Evolutionary conservation across 2,113 vertebrate genomes (phyloP).

Genomic region (Mirounga angustirostris): DNA sequence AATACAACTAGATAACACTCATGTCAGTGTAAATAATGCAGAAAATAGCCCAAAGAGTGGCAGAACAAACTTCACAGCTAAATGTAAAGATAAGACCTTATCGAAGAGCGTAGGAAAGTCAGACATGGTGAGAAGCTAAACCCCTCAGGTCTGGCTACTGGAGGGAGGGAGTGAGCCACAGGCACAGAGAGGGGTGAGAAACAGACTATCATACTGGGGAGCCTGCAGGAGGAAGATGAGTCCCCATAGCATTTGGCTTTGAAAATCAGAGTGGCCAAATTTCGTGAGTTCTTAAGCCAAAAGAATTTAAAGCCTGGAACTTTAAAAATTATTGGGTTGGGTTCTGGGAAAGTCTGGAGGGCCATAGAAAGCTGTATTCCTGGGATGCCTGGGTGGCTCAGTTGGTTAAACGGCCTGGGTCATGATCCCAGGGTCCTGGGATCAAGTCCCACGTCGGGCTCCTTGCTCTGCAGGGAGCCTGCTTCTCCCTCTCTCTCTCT

Average conservation of each 20-base stretch:
- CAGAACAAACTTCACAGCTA: not conserved
- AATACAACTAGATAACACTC: not conserved
- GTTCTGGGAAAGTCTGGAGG: not conserved
- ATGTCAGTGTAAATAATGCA: not conserved
- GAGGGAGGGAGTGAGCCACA: not conserved
- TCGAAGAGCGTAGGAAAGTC: not conserved
- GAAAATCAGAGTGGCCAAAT: not conserved
- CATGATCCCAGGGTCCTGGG: too few relatives aligned
- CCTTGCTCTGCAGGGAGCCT: too few relatives aligned
- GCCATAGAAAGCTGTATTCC: not conserved
- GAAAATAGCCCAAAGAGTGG: not conserved
- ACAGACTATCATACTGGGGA: not conserved
- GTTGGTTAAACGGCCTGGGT: too few relatives aligned
- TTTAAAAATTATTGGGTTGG: not conserved
- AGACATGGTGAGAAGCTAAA: not conserved
- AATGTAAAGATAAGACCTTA: not conserved
- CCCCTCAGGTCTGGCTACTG: not conserved
- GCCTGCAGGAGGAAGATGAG: not conserved
- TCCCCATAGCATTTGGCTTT: not conserved
- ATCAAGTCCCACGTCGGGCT: too few relatives aligned
- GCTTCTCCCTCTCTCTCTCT: too few relatives aligned
- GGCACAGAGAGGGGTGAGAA: not conserved
- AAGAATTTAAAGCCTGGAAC: not conserved
- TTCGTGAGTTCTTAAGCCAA: not conserved
- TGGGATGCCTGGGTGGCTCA: not conserved